Conservation (phyloP, 2,888 invertebrate genomes). For the Caenorhabditis sulstoni region DNA sequence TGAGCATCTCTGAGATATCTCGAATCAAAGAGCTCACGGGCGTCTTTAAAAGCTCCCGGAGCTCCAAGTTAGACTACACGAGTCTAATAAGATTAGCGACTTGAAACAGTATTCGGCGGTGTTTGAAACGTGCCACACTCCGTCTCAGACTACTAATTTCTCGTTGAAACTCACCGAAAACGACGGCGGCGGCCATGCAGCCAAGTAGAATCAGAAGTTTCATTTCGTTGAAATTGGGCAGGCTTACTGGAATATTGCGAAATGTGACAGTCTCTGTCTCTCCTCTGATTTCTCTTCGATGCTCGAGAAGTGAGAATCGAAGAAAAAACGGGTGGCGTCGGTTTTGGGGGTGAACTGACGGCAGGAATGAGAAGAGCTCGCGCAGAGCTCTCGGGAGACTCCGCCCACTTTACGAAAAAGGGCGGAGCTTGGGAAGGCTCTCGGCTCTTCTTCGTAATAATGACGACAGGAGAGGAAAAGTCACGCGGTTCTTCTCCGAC, state of each 20-base stretch:
- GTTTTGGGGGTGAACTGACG: slow-evolving; percentile 33
- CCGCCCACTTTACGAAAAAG: slow-evolving; percentile 47
- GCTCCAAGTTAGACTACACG: too few species aligned
- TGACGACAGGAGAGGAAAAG: slow-evolving; percentile 19
- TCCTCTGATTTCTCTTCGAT: slow-evolving; percentile 14
- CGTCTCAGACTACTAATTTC: not conserved
- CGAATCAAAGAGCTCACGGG: too few species aligned
- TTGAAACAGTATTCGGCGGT: not conserved
- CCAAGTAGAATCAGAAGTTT: slow-evolving; percentile 46
- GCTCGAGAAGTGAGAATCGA: slow-evolving; percentile 16
- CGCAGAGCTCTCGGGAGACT: slow-evolving; percentile 7
- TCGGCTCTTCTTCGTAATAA: slow-evolving; percentile 15
- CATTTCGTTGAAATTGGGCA: slow-evolving; percentile 20
- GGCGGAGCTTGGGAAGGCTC: slow-evolving; percentile 34
- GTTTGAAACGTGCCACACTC: not conserved
- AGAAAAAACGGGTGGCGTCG: slow-evolving; percentile 40
- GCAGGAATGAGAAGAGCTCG: slow-evolving; percentile 40
- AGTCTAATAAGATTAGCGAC: not conserved
- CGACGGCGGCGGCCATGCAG: slow-evolving; percentile 38
- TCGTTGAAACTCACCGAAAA: slow-evolving; percentile 38
- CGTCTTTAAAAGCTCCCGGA: too few species aligned
- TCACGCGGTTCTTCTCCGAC: slow-evolving; percentile 31
- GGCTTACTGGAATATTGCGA: slow-evolving; percentile 39
- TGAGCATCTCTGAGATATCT: too few species aligned
- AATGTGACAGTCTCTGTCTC: too few species aligned